phyloP scores from a whole-genome alignment of 2,797 vertebrate genomes.

The Scolopax rusticola region DNA sequence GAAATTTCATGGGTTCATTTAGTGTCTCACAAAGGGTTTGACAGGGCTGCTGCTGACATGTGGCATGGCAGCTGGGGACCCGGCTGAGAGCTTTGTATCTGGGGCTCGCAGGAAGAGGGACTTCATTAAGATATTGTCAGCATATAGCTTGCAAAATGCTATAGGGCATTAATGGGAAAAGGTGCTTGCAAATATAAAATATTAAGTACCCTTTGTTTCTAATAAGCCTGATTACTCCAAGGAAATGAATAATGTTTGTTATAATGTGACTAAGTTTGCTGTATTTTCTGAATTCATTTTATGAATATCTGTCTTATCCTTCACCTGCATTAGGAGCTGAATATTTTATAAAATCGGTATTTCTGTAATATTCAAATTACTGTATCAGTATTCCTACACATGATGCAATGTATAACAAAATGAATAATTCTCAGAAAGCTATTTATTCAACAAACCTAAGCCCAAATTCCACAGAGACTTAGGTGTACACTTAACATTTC shows the following conservation, averaged over 20 bases:
- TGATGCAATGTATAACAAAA: not conserved
- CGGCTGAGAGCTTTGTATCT: not conserved
- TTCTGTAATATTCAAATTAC: not conserved
- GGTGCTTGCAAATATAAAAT: not conserved
- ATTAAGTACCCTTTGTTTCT: constrained; percentile 21
- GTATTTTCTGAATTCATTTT: not conserved
- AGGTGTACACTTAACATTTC: not conserved
- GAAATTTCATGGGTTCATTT: not conserved
- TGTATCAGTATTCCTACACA: not conserved
- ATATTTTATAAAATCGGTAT: not conserved
- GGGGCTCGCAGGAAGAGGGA: not conserved
- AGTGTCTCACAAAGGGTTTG: rapidly evolving
- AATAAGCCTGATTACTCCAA: not conserved
- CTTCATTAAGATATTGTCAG: not conserved
- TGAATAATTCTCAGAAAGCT: not conserved
- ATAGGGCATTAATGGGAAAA: not conserved
- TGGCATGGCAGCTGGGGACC: not conserved
- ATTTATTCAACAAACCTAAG: constrained; percentile 25
- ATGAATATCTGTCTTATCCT: not conserved
- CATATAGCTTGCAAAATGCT: not conserved
- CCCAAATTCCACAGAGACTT: not conserved
- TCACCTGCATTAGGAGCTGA: not conserved
- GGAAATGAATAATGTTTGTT: not conserved
- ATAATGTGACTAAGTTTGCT: not conserved
- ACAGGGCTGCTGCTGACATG: rapidly evolving